Percentiles rank a stretch among this genome's conserved stretches.
These are phyloP conservation scores for Tringa solitaria DNA, from an alignment of 2,113 vertebrate genomes.

Conservation along the genomic window DNA sequence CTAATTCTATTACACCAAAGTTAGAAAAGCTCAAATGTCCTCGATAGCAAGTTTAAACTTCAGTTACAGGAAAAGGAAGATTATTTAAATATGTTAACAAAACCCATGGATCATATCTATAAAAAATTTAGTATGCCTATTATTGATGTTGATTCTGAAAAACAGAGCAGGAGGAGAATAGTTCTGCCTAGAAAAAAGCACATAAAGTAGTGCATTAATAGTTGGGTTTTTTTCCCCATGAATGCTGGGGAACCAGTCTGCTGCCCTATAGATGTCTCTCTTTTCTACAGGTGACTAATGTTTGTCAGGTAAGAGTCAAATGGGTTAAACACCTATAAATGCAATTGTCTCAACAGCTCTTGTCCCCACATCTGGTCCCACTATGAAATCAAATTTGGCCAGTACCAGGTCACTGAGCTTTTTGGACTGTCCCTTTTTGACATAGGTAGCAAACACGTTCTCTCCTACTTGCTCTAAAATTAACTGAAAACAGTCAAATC, in stretches of 20 bases:
- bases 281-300: not conserved
- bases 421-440: not conserved
- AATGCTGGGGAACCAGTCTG: not conserved
- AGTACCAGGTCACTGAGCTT: not conserved
- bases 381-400: not conserved
- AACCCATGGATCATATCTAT: accelerated
- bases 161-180: not conserved
- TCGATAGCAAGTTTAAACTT: not conserved
- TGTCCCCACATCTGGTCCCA: not conserved
- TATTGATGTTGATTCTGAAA: not conserved
- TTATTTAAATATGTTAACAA: not conserved
- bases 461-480: not conserved
- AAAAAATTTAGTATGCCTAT: not conserved
- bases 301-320: not conserved
- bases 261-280: not conserved
- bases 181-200: not conserved
- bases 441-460: not conserved
- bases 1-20: not conserved
- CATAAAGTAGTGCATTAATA: not conserved
- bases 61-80: not conserved
- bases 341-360: not conserved
- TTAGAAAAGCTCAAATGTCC: not conserved
- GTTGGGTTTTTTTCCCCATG: accelerated
- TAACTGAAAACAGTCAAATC: not conserved
- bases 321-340: not conserved